Base-by-base conservation (phyloP, 2,113 vertebrate species). In the Syngnathus scovelli region DNA sequence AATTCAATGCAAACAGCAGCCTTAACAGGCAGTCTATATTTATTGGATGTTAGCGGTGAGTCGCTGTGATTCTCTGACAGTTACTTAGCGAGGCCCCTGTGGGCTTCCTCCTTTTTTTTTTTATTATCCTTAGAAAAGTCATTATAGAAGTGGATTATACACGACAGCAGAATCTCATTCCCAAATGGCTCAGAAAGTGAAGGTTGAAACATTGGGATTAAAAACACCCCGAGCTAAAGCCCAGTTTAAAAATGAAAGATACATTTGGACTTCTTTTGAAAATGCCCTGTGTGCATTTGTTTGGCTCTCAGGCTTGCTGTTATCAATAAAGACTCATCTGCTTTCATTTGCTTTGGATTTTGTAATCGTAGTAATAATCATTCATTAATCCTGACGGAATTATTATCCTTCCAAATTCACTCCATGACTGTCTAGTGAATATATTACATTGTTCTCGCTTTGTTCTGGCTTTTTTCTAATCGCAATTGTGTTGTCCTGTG, bases 61-160 rank as follows among this genome's bases (percentile, higher is more conserved):
- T 78, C 60, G 80, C 77, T 36, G 41, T 46, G 68, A 72, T 75
- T 87, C 76, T 76, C 78, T 80, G 79, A 79, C 72, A 79, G 73
- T 80, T 85, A 86, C 83, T 84, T 78, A 82, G 74, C 72, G 66
- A 86, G 6, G 78, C 73, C 85, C 80, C 80, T 41, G 69, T 66
- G 78, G 76, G 78, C 71, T 68, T 65, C 36, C 64, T 74, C 76
- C 70, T 79, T 86, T 82, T 76, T 56, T 79, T 43, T 43, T 12
- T 2, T 12, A 67, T 54, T 56, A 79, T 81, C 80, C 78, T 78
- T 80, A 85, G 77, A 59, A 56, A 80, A 86, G 84, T 85, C 85
- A 84, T 86, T 86, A 87, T 72, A 76, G 72, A 83, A 83, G 79
- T 83, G 85, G 85, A 85, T 89, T 87, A 85, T 75, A 85, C 81